These are phyloP conservation scores for Fragum fragum DNA, from an alignment of 2,888 invertebrate species.

Conservation along the genomic window DNA sequence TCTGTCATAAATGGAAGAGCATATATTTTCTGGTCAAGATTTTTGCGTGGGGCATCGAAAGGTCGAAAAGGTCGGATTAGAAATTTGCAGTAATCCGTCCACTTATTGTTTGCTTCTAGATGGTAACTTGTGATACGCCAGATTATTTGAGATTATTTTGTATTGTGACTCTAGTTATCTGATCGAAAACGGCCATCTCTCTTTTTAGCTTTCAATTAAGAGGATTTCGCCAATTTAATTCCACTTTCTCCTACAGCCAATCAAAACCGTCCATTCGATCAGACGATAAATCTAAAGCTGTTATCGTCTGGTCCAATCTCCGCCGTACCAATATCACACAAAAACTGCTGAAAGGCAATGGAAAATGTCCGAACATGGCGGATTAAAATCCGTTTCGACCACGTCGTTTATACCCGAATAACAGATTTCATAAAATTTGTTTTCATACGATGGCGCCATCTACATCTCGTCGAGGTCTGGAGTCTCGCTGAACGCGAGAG, in stretches of 20 bases:
- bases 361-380: slow-evolving; percentile 50
- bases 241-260: neutral
- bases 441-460: slow-evolving; percentile 45
- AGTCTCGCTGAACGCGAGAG: slow-evolving; percentile 4
- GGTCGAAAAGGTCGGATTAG: slow-evolving; percentile 30
- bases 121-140: slow-evolving; percentile 37
- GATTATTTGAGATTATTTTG: slow-evolving; percentile 60
- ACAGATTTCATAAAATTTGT: slow-evolving; percentile 51
- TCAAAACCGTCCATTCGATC: slow-evolving; percentile 8
- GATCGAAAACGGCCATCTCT: slow-evolving; percentile 52
- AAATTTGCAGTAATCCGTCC: slow-evolving; percentile 24
- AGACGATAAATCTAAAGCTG: slow-evolving; percentile 12
- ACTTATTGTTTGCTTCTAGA: slow-evolving; percentile 3
- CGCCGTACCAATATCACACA: slow-evolving; percentile 50
- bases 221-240: slow-evolving; percentile 15
- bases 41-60: slow-evolving; percentile 15
- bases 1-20: neutral
- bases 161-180: slow-evolving; percentile 53
- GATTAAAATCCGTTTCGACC: slow-evolving; percentile 53
- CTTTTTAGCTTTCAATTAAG: slow-evolving; percentile 52
- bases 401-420: slow-evolving; percentile 10
- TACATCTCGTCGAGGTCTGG: slow-evolving; percentile 33
- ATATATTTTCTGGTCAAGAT: neutral
- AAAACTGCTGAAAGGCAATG: slow-evolving; percentile 67
- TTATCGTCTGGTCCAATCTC: slow-evolving; percentile 41